Evolutionary conservation across 1,140 invertebrate species (phyloP), one percentile per base, ranked within the genome.

Genomic region (Temnothorax nylanderi): DNA sequence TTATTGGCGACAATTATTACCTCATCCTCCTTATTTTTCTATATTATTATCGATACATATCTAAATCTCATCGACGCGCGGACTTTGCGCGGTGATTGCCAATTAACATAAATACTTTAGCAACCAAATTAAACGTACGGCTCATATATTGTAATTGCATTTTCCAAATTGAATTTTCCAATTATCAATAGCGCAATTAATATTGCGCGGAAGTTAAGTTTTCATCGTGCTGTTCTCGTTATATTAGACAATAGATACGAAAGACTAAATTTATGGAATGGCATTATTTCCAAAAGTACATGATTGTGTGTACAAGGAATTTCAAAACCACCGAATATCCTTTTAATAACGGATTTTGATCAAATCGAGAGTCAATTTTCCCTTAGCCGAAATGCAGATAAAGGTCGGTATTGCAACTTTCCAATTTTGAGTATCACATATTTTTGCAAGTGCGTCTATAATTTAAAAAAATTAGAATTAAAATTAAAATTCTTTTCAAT

Each of bases 81-180:
- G 21, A 37, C 18, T 49, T 67, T 4, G n/a, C 21, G 16, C 21
- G 18, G 37, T 75, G 37, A 75, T 67, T 80, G 64, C 44, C 44
- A 34, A 69, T 69, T 81, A 69, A 54, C n/a, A 69, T 51, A 26
- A n/a, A 51, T 81, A 71, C 34, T 81, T 81, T 37, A 54, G 34
- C 18, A 26, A 54, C 8, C 34, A 64, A 77, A 64, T 77, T 64
- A 64, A 64, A 62, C 26, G 11, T 18, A 21, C 21, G 18, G 3
- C 11, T 44, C 34, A 34, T 26, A 11, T 34, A 49, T 34, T 51
- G 41, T 78, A 78, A 78, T 65, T 65, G 41, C 56, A 6, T 78
- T 75, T 77, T 77, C 56, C 37, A 76, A 76, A 76, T 60, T 77
- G 21, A 62, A 62, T 77, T 44, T 77, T 62, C 49, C 26, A 77